Conservation (phyloP, 2,888 invertebrate species). For the Mythimna pallens region DNA sequence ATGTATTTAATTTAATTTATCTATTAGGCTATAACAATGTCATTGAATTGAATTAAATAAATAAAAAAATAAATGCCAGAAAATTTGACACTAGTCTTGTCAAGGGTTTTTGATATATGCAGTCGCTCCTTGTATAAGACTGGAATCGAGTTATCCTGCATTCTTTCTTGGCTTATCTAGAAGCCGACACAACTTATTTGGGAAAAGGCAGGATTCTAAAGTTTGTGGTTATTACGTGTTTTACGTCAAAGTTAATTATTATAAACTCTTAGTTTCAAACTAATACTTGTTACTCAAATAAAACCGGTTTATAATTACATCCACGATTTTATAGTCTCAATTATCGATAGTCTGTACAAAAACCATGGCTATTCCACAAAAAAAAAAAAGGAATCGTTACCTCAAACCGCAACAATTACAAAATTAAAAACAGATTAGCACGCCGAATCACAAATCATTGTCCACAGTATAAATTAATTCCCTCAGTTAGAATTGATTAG, state of each 20-base stretch:
- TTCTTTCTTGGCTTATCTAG: no score
- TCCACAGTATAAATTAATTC: slow-evolving; percentile 57
- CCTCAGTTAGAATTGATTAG: slow-evolving; percentile 60
- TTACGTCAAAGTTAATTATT: neutral
- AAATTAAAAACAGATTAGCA: slow-evolving; percentile 41
- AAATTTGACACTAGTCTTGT: no score
- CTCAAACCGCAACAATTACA: slow-evolving; percentile 25
- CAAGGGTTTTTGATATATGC: no score
- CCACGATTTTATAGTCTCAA: neutral
- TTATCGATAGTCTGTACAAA: neutral
- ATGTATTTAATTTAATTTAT: no score
- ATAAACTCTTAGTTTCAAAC: neutral
- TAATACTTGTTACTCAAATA: neutral
- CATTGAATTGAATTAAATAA: no score
- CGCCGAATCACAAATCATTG: slow-evolving; percentile 39
- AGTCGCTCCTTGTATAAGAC: no score
- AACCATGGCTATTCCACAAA: neutral
- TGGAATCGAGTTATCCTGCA: no score
- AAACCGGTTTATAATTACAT: neutral
- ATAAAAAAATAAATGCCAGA: no score
- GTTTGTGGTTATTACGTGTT: neutral
- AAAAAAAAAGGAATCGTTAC: neutral
- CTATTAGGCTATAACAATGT: no score
- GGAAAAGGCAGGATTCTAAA: no score
- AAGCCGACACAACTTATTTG: no score